phyloP scores from a whole-genome alignment of 2,113 vertebrate species.

The Irena cyanogastra region DNA sequence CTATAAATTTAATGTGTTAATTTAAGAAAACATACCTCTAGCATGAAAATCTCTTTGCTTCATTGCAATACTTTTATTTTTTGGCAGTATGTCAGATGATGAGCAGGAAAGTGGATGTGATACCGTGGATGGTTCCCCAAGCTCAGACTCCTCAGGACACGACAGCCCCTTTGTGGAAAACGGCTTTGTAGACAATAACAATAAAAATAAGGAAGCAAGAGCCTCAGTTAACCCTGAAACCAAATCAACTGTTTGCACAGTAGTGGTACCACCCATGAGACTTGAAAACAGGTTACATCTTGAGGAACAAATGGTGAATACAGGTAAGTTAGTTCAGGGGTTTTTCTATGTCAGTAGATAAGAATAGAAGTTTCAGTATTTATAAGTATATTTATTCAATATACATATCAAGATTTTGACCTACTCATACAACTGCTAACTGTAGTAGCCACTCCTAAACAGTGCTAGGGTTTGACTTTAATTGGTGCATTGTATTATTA shows the following conservation, averaged over 20 bases:
- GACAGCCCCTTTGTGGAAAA: slow-evolving; percentile 85
- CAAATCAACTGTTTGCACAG: slow-evolving; percentile 85
- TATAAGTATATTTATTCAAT: neutral
- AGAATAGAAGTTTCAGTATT: neutral
- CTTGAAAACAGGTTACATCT: slow-evolving; percentile 79
- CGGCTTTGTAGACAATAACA: slow-evolving; percentile 80
- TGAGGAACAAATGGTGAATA: slow-evolving; percentile 73
- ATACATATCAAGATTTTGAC: neutral
- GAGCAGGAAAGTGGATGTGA: slow-evolving; percentile 94
- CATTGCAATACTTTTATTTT: neutral
- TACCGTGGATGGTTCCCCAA: slow-evolving; percentile 88
- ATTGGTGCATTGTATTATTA: neutral
- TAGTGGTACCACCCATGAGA: slow-evolving; percentile 88
- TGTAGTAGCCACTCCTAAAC: neutral
- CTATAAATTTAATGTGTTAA: neutral
- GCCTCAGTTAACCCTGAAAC: slow-evolving; percentile 74
- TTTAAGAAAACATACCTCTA: neutral
- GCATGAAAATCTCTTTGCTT: neutral
- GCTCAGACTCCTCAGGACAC: slow-evolving; percentile 85
- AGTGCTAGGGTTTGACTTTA: neutral
- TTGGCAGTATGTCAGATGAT: slow-evolving; percentile 90
- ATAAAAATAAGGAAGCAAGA: slow-evolving; percentile 76
- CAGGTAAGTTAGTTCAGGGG: slow-evolving; percentile 72
- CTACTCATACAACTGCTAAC: neutral
- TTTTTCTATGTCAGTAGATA: neutral